phyloP scores from a whole-genome alignment of 2,888 invertebrate genomes.

The Biston betularia region DNA sequence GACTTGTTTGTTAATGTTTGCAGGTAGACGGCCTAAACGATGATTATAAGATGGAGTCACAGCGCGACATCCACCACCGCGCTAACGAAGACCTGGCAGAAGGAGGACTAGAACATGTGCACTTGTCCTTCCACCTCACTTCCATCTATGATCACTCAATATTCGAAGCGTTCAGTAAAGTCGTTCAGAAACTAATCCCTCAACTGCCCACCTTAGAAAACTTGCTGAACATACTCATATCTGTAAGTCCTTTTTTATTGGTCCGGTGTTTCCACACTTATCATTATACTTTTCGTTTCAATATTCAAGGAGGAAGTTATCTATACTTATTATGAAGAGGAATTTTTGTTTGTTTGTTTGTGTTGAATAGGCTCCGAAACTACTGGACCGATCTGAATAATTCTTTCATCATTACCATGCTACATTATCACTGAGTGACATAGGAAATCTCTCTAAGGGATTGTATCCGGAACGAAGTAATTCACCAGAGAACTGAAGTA shows the following conservation, averaged over 20 bases:
- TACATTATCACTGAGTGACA: no score
- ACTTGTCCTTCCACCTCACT: slow-evolving; percentile 97
- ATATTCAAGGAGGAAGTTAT: no score
- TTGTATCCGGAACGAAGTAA: no score
- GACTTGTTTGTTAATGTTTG: slow-evolving; percentile 31
- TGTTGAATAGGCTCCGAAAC: no score
- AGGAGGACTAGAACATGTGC: slow-evolving; percentile 94
- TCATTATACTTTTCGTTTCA: not conserved
- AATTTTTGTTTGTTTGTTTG: no score
- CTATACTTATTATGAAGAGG: no score
- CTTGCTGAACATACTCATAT: slow-evolving; percentile 98
- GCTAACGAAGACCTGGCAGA: slow-evolving; percentile 98
- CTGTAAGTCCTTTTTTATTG: slow-evolving; percentile 88
- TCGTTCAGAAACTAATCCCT: slow-evolving; percentile 99
- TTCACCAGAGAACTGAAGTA: no score
- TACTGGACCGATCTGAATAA: no score
- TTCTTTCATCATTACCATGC: no score
- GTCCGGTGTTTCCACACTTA: no score
- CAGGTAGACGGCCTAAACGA: slow-evolving; percentile 98
- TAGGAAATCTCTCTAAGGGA: no score
- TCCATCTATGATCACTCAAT: slow-evolving; percentile 99
- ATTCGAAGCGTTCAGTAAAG: slow-evolving; percentile 99
- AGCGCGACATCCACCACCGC: slow-evolving; percentile 98
- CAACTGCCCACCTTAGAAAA: slow-evolving; percentile 99
- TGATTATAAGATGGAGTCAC: slow-evolving; percentile 99